Conservation (phyloP, 2,113 vertebrate genomes). For the Synodontis membranacea region DNA sequence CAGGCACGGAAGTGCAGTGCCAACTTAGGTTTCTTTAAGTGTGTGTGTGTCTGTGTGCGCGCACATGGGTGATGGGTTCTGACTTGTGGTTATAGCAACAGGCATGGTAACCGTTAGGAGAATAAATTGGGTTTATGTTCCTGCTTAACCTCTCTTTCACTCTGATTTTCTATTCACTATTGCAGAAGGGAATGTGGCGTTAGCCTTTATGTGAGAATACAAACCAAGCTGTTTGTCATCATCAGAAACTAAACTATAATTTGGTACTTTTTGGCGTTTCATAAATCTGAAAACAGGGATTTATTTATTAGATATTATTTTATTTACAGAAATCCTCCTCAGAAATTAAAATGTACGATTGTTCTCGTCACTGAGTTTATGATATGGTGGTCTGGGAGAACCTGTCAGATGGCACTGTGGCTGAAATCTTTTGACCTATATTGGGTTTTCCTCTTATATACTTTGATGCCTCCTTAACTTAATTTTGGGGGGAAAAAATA, state of each 20-base stretch:
- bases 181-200: not conserved
- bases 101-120: not conserved
- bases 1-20: not conserved
- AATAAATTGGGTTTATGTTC: constrained; percentile 35
- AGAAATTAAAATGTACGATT: not conserved
- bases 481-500: not conserved
- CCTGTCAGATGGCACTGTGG: not conserved
- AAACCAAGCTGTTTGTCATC: not conserved
- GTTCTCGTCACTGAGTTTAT: not conserved
- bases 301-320: not conserved
- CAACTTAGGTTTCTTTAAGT: constrained; percentile 16
- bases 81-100: constrained; percentile 43
- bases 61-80: constrained; percentile 18
- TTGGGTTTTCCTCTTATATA: not conserved
- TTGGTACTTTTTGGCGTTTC: not conserved
- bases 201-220: not conserved
- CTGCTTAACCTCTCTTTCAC: constrained; percentile 24
- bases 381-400: not conserved
- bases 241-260: not conserved
- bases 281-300: not conserved
- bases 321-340: not conserved
- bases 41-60: constrained; percentile 10
- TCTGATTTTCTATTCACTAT: constrained; percentile 5
- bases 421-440: not conserved
- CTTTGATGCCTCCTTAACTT: not conserved